These are phyloP conservation scores for Psilopogon haemacephalus DNA, from an alignment of 2,113 vertebrate genomes.

Conservation along the genomic window DNA sequence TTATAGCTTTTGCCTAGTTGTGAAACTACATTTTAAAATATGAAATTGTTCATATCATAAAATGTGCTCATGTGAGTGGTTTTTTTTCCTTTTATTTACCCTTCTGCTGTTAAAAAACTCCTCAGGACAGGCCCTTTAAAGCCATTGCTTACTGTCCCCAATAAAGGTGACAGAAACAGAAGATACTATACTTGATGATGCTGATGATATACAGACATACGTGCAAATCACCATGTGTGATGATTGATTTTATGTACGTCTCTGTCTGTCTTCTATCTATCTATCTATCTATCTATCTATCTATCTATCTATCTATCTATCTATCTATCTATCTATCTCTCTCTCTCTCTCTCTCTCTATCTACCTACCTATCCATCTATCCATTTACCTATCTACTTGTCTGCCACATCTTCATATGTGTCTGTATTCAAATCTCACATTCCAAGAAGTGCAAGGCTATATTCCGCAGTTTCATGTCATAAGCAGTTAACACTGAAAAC, in stretches of 20 bases:
- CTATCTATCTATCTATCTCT: too few relatives aligned
- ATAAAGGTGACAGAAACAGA: neutral
- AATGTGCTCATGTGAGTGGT: neutral
- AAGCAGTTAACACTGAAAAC: slow-evolving; percentile 5
- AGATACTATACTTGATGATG: neutral
- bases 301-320: neutral
- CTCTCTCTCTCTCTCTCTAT: too few relatives aligned
- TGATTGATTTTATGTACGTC: fast-evolving
- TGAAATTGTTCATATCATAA: neutral
- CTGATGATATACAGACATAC: neutral
- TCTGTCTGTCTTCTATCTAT: neutral
- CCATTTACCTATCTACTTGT: neutral
- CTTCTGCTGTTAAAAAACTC: neutral
- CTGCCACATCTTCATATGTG: neutral
- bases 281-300: neutral
- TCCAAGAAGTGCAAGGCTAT: neutral
- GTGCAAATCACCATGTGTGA: neutral
- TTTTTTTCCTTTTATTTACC: neutral
- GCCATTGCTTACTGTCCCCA: neutral
- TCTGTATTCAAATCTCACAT: neutral
- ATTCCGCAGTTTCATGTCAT: slow-evolving; percentile 4
- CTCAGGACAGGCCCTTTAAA: neutral
- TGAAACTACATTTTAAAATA: neutral
- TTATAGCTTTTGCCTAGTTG: neutral
- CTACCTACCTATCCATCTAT: neutral